phyloP scores from a whole-genome alignment of 1,140 invertebrate genomes.

The Halictus rubicundus region DNA sequence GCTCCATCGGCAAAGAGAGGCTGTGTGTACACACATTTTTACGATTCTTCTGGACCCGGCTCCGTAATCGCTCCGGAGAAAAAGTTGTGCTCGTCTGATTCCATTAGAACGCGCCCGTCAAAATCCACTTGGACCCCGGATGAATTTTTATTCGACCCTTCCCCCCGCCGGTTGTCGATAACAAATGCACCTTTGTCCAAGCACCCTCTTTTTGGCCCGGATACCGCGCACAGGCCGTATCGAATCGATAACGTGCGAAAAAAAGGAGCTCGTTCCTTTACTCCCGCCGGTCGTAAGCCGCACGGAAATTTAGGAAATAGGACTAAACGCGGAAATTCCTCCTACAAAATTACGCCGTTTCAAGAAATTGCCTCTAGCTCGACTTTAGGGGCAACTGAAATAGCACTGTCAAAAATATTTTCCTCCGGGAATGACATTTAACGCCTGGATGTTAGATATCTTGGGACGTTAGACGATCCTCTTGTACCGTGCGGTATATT shows the following conservation, averaged over 20 bases:
- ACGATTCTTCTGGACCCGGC: not conserved
- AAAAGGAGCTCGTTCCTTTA: not conserved
- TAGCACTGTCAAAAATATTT: too few relatives aligned
- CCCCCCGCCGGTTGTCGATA: constrained; percentile 10
- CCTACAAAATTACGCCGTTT: too few relatives aligned
- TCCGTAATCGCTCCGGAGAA: not conserved
- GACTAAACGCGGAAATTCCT: too few relatives aligned
- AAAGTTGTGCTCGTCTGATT: constrained; percentile 9
- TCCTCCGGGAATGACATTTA: too few relatives aligned
- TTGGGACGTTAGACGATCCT: too few relatives aligned
- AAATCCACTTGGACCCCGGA: not conserved
- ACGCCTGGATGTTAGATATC: too few relatives aligned
- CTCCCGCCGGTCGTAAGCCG: too few relatives aligned
- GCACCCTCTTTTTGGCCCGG: not conserved
- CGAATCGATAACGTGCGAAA: not conserved
- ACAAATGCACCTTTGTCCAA: constrained; percentile 3
- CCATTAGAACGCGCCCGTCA: constrained; percentile 20
- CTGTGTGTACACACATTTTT: not conserved
- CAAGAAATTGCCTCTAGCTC: too few relatives aligned
- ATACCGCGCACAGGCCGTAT: not conserved
- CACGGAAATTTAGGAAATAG: too few relatives aligned
- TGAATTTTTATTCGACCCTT: constrained; percentile 1
- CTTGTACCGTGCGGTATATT: too few relatives aligned
- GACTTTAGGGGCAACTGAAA: too few relatives aligned
- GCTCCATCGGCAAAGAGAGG: not conserved